phyloP scores from a whole-genome alignment of 2,113 vertebrate species.

The Gobius niger region DNA sequence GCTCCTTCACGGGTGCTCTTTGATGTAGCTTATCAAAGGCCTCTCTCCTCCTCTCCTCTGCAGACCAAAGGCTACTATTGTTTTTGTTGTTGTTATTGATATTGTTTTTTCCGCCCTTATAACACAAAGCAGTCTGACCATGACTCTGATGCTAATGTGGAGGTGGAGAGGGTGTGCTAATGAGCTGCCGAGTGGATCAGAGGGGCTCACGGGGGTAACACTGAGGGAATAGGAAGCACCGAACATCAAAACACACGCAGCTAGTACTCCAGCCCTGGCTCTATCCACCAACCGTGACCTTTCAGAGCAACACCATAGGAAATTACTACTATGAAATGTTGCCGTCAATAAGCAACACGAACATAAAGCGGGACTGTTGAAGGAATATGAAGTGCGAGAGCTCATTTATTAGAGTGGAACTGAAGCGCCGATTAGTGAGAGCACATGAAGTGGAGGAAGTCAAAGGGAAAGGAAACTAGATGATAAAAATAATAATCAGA shows the following conservation, averaged over 20 bases:
- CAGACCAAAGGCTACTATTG: slow-evolving; percentile 80
- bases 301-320: slow-evolving; percentile 24
- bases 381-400: slow-evolving; percentile 1
- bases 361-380: slow-evolving; percentile 6
- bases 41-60: slow-evolving; percentile 67
- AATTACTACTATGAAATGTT: slow-evolving; percentile 30
- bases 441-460: too few relatives aligned
- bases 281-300: slow-evolving; percentile 64
- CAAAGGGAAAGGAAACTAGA: background rate
- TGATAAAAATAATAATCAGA: too few relatives aligned
- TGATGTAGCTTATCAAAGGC: slow-evolving; percentile 76
- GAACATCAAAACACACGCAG: slow-evolving; percentile 68
- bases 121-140: slow-evolving; percentile 82
- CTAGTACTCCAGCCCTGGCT: slow-evolving; percentile 40
- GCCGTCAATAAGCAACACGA: slow-evolving; percentile 20
- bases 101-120: slow-evolving; percentile 74
- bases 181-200: slow-evolving; percentile 73
- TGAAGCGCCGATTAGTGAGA: background rate
- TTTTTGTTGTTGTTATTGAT: slow-evolving; percentile 82
- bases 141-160: slow-evolving; percentile 80
- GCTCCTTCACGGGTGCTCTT: slow-evolving; percentile 64
- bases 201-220: slow-evolving; percentile 56
- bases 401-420: slow-evolving; percentile 2
- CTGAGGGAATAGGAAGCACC: slow-evolving; percentile 60
- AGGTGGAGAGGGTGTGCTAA: slow-evolving; percentile 81